phyloP scores from a whole-genome alignment of 2,888 invertebrate genomes.

The Drosophila ustulata region DNA sequence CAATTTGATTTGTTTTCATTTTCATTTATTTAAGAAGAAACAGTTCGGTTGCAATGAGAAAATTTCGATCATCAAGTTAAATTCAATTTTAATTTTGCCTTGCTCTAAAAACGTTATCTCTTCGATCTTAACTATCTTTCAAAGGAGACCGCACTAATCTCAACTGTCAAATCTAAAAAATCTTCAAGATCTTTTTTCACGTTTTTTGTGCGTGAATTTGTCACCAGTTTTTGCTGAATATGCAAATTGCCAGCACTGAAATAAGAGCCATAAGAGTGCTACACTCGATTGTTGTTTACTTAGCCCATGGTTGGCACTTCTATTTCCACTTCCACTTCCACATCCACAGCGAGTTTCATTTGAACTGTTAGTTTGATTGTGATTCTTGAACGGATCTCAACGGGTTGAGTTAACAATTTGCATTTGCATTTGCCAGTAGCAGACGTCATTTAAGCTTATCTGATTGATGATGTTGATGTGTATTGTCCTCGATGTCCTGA shows the following conservation, averaged over 20 bases:
- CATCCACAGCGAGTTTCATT: conserved; percentile 10
- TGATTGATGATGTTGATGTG: conserved; percentile 80
- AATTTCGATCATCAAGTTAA: not conserved
- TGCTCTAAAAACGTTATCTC: not conserved
- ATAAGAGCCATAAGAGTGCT: conserved; percentile 17
- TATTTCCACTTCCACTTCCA: conserved; percentile 32
- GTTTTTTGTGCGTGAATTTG: conserved; percentile 42
- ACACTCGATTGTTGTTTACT: conserved; percentile 61
- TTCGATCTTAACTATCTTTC: not conserved
- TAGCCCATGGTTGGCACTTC: conserved; percentile 60
- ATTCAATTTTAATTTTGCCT: not conserved
- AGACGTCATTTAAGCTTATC: conserved; percentile 80
- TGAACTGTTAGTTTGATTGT: conserved; percentile 69
- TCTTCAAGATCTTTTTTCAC: conserved; percentile 1
- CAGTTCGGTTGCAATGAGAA: too few relatives aligned
- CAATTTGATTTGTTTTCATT: too few relatives aligned
- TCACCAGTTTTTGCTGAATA: conserved; percentile 55
- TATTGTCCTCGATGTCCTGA: conserved; percentile 41
- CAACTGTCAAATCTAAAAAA: not conserved
- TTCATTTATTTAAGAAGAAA: too few relatives aligned
- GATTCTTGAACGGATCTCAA: conserved; percentile 58
- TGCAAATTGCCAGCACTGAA: conserved; percentile 47
- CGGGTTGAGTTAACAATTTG: conserved; percentile 76
- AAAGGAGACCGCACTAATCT: not conserved
- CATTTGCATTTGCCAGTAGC: conserved; percentile 66